Conservation (phyloP, 2,888 invertebrate species). For the Hymenopus coronatus region DNA sequence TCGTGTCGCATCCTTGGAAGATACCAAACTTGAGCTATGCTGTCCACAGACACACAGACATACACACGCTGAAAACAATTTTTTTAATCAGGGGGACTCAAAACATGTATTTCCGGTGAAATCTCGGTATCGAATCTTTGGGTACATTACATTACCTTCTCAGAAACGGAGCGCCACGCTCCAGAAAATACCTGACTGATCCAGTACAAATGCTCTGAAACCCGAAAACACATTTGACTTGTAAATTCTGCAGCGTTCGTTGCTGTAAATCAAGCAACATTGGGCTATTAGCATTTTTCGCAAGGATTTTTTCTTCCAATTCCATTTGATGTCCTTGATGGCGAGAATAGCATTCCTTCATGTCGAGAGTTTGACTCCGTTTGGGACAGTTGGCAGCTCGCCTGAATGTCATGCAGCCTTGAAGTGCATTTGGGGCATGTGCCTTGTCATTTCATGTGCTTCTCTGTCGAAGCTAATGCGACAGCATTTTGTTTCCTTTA, state of each 20-base stretch:
- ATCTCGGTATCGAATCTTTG: too few species aligned
- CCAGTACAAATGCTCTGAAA: background rate
- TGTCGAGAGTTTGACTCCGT: background rate
- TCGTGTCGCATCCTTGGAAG: too few species aligned
- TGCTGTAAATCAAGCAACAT: background rate
- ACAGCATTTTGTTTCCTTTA: too few species aligned
- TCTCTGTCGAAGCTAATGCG: too few species aligned
- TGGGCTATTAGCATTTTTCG: background rate
- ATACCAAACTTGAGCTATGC: too few species aligned
- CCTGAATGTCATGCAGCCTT: background rate
- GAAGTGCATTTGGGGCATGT: background rate
- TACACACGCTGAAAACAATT: too few species aligned
- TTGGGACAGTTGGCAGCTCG: background rate
- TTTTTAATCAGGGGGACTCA: too few species aligned
- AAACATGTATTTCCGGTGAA: too few species aligned
- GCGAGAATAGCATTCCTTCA: background rate
- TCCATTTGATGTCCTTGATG: background rate
- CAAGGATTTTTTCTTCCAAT: background rate
- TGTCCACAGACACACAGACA: too few species aligned
- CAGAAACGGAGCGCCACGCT: background rate
- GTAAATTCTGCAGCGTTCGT: background rate
- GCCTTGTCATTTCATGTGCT: too few species aligned
- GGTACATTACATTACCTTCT: too few species aligned
- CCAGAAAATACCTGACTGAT: background rate
- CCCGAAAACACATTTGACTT: background rate